Evolutionary conservation across 1,140 invertebrate species (phyloP).

Genomic region (Scaptomyza graminum): DNA sequence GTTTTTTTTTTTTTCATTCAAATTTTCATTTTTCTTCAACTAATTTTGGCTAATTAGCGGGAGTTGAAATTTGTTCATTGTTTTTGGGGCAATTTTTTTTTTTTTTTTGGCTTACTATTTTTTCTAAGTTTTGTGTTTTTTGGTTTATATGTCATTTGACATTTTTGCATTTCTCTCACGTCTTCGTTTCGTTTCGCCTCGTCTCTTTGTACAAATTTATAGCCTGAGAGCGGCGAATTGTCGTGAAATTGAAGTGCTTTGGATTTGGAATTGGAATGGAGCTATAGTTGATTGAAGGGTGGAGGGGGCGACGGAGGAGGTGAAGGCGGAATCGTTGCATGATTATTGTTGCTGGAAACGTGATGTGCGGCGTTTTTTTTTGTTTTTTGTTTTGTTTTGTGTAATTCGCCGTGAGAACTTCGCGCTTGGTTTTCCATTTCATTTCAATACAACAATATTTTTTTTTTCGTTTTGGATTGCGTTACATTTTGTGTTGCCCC

Average conservation of each 20-base stretch:
- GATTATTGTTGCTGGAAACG: conserved; percentile 63
- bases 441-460: conserved; percentile 21
- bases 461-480: conserved; percentile 1
- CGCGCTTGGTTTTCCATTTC: conserved; percentile 56
- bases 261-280: conserved; percentile 16
- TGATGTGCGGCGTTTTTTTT: conserved; percentile 72
- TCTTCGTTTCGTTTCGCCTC: no score
- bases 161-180: conserved; percentile 77
- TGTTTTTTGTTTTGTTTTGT: conserved; percentile 29
- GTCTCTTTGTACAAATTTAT: conserved; percentile 70
- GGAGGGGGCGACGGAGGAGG: not conserved
- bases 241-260: conserved; percentile 39
- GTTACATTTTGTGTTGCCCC: not conserved
- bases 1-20: conserved; percentile 32
- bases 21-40: no score
- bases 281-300: not conserved
- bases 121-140: conserved; percentile 40
- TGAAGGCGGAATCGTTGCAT: conserved; percentile 28
- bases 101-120: conserved; percentile 12
- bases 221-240: conserved; percentile 53
- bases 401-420: conserved; percentile 80
- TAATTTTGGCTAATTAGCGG: conserved; percentile 79
- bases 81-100: conserved; percentile 62
- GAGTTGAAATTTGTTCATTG: conserved; percentile 52
- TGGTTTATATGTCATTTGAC: conserved; percentile 50